Evolutionary conservation across 53 echinoderm and acorn worm species (phyloP), one percentile per base, ranked within the genome.

Genomic region (Arbacia lixula): DNA sequence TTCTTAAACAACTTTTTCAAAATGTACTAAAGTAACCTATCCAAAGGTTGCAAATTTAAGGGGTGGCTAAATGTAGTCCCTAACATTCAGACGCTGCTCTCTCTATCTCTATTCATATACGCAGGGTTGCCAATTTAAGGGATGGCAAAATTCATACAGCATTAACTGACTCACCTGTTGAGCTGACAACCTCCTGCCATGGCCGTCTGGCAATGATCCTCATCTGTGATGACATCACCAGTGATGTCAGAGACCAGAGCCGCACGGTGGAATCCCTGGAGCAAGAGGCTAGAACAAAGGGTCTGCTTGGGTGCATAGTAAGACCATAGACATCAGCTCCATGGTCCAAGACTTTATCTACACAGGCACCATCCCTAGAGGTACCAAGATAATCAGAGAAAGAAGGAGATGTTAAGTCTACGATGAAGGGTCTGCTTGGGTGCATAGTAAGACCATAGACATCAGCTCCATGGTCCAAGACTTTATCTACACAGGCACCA

Each of bases 311-410:
- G 77, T 99, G 99, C 74, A 90, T 91, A 34, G 99, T 92, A 35
- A 99, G 85, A 11, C 99, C 99, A 69, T 99, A 99, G 11, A 99
- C 99, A 87, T 99, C 99, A 36, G 99, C 99, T 36, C 99, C 99
- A 63, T 99, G 99, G 42, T 99, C 99, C 16, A 94, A 62, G 17
- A 94, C 83, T 26, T 90, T 92, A 80, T 99, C 99, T 19, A 94
- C 71, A 60, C 99, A 99, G 5, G 99, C 99, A 61, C 99, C 99
- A 53, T 99, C 99, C 94, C 98, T 98, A 40, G 14, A 31, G 12
- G 75, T n/a, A 60, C 36, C 77, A 32, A 51, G 41, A 58, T 3
- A 24, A 58, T 20, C 19, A 58, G 24, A 58, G 8, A 58, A n/a
- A 58, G 37, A 20, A 5, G 21, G 68, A 31, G 17, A 29, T 2